Percentiles rank a stretch among this genome's conserved stretches.
These are phyloP conservation scores for Xiphorhynchus erythropygius DNA, from an alignment of 2,797 vertebrate species.

Conservation along the genomic window DNA sequence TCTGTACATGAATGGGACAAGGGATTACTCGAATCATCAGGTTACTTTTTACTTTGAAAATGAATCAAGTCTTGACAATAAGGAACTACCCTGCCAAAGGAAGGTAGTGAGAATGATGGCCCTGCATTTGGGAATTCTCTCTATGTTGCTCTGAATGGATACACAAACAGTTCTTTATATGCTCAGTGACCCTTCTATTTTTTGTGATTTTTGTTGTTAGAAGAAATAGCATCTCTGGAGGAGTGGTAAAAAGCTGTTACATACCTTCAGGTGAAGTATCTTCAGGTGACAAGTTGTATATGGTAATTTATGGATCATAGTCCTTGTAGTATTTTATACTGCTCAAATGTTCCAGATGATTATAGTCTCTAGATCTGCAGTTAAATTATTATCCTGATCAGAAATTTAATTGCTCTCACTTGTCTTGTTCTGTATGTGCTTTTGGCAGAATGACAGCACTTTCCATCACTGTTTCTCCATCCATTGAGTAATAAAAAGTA, in stretches of 20 bases:
- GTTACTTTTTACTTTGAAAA: background rate
- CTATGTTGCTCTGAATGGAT: background rate
- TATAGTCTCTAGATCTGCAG: conserved; percentile 44
- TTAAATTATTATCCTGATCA: conserved; percentile 64
- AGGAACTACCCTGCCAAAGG: background rate
- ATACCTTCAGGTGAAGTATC: background rate
- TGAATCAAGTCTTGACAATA: background rate
- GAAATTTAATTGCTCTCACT: conserved; percentile 65
- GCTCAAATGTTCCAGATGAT: conserved; percentile 44
- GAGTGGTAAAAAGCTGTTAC: background rate
- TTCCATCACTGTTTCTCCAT: conserved; percentile 29
- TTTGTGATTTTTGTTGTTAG: background rate
- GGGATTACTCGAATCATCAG: background rate
- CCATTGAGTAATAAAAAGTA: background rate
- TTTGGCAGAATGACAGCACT: conserved; percentile 44
- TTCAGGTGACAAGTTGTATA: background rate
- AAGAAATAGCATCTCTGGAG: background rate
- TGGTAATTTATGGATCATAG: background rate
- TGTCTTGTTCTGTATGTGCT: conserved; percentile 48
- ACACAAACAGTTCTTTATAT: background rate
- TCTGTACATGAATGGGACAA: background rate
- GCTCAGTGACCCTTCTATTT: background rate
- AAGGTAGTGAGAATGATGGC: background rate
- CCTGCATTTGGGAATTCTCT: background rate
- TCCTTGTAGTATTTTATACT: conserved; percentile 27